Conservation (phyloP, 2,113 vertebrate species). For the Balaeniceps rex region DNA sequence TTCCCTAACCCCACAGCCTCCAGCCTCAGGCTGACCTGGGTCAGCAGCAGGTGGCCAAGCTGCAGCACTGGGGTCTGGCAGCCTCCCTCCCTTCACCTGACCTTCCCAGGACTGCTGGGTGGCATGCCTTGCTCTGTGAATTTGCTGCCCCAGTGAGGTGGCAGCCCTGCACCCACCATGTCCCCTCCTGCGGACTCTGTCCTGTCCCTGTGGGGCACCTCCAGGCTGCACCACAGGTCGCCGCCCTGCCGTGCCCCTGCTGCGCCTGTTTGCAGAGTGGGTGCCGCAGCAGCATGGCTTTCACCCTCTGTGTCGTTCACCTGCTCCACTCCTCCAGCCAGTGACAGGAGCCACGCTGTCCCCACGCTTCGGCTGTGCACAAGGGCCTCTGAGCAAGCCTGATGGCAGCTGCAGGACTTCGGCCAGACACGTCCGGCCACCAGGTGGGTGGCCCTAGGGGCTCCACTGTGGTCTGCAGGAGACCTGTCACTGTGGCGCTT, state of each 20-base stretch:
- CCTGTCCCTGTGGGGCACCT: neutral
- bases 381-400: neutral
- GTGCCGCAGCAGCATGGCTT: neutral
- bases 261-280: neutral
- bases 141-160: neutral
- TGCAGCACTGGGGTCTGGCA: neutral
- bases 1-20: neutral
- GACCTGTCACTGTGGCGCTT: neutral
- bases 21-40: neutral
- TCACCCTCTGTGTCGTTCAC: neutral
- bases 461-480: neutral
- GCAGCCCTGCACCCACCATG: neutral
- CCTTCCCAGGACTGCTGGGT: neutral
- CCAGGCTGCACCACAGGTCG: neutral
- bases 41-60: neutral
- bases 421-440: neutral
- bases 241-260: neutral
- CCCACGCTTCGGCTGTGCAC: fast-evolving
- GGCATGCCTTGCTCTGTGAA: fast-evolving
- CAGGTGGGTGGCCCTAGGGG: neutral
- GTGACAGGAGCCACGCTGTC: neutral
- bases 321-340: neutral
- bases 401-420: neutral
- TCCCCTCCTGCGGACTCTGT: neutral
- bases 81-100: neutral